Evolutionary conservation across 2,888 invertebrate genomes (phyloP), one percentile per base, ranked within the genome.

Genomic region (Harpalus rubripes): DNA sequence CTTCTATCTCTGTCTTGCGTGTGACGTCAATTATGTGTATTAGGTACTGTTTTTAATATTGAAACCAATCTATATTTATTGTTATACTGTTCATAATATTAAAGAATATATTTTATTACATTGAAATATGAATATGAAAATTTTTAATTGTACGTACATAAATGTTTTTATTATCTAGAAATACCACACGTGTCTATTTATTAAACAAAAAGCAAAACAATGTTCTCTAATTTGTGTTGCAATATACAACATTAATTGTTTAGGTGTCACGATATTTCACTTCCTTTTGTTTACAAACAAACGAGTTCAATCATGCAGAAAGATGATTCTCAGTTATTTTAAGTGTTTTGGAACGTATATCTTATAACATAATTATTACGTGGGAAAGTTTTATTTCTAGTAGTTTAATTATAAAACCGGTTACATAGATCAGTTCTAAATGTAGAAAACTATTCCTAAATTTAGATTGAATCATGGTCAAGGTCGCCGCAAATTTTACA

Each of bases 341-440:
- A 52, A 10, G 10, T 68, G 6, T 15, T 39, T 68, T 68, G 22
- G 8, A 68, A 39, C 7, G 32, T 68, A 39, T 39, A 41, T 68
- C 68, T 68, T 68, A 32, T 39, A 26, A 26, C 39, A 32, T 68
- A 68, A 68, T 68, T 68, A 68, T 68, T 68, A 68, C 68, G 68
- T 68, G 68, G 26, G 6, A 26, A 68, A 68, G 15, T 61, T 63
- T 81, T 81, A 81, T 63, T 63, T 68, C 52, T 32, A 81, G 81
- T 44, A 56, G 26, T 81, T 56, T 81, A 81, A 81, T 81, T 68
- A 68, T 81, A 81, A 61, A 63, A 41, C 81, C 22, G 32, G 56
- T 44, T 81, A 81, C 81, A 81, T 26, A 81, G 81, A 65, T 81
- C 81, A 81, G 22, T 65, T 81, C 81, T 81, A 81, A 81, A 81